phyloP scores from a whole-genome alignment of 2,797 vertebrate species.

The Lutjanus argentimaculatus region DNA sequence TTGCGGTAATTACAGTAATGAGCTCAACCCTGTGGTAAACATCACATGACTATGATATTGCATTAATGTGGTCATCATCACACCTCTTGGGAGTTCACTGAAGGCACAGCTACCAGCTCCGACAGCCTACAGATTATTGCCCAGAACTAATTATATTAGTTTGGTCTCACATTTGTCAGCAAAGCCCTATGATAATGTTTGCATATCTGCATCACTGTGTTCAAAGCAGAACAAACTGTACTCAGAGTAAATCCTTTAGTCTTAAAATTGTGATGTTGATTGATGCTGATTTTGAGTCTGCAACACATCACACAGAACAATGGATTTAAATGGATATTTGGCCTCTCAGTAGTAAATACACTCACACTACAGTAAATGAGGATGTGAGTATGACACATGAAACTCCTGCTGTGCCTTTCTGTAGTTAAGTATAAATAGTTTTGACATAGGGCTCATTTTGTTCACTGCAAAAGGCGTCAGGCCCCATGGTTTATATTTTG shows the following conservation, averaged over 20 bases:
- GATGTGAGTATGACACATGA: background rate
- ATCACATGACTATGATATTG: no score
- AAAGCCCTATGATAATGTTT: background rate
- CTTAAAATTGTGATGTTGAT: no score
- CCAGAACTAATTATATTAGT: slow-evolving; percentile 55
- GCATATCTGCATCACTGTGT: background rate
- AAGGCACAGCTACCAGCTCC: slow-evolving; percentile 46
- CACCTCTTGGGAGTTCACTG: slow-evolving; percentile 51
- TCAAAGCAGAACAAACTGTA: background rate
- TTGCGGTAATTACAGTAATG: no score
- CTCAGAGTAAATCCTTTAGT: background rate
- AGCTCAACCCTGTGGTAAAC: no score
- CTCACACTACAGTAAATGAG: background rate
- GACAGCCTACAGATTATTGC: slow-evolving; percentile 34
- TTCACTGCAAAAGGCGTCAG: background rate
- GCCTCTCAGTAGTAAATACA: slow-evolving; percentile 7
- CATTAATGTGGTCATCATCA: no score
- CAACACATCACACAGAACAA: slow-evolving; percentile 7
- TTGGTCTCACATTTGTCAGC: slow-evolving; percentile 24
- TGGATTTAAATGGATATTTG: background rate
- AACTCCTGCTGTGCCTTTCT: slow-evolving; percentile 5
- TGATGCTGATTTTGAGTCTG: background rate
- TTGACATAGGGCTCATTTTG: background rate
- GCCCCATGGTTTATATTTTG: background rate
- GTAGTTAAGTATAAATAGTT: background rate